Base-by-base conservation (phyloP, 2,113 vertebrate species). In the Lucifuga dentata region DNA sequence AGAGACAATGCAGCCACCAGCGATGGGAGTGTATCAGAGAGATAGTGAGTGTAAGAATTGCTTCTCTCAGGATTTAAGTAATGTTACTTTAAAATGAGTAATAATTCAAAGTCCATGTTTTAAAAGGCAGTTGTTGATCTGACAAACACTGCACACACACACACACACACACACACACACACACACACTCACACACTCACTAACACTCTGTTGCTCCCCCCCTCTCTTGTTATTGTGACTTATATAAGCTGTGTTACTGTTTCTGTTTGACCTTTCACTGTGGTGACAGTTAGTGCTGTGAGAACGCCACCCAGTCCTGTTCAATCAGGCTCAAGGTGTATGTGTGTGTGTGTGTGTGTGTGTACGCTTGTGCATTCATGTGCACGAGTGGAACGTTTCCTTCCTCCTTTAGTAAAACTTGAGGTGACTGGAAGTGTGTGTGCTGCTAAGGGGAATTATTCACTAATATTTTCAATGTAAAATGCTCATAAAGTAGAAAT, bases 231-330 rank as follows among this genome's bases (percentile, higher is more conserved):
- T 91, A 84, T 88, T 88, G 68, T 84, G 85, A 86, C 86, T 89
- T 88, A 89, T 83, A 86, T 90, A 87, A 88, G 86, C 86, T 85
- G 85, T 85, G 85, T 79, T 86, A 73, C 69, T 86, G 85, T 87
- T 78, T 82, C 81, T 79, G 81, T 87, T 78, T 91, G 88, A 88
- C 88, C 88, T 87, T 85, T 86, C 85, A 76, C 81, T 76, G 83
- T 68, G 85, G 81, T 86, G 89, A 89, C 88, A 88, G 81, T 80
- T 68, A 73, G 79, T 57, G 73, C 83, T 88, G 85, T 86, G 85
- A 89, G 73, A 87, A 77, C 56, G 66, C 70, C 32, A 17, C 68
- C 68, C 53, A 65, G 81, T 91, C 88, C 63, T 11, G 8, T 83
- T 72, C 80, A 73, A 91, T 91, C 85, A 88, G 52, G 35, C 75